Conservation (phyloP, 2,113 vertebrate genomes). For the Eulacestoma nigropectus region DNA sequence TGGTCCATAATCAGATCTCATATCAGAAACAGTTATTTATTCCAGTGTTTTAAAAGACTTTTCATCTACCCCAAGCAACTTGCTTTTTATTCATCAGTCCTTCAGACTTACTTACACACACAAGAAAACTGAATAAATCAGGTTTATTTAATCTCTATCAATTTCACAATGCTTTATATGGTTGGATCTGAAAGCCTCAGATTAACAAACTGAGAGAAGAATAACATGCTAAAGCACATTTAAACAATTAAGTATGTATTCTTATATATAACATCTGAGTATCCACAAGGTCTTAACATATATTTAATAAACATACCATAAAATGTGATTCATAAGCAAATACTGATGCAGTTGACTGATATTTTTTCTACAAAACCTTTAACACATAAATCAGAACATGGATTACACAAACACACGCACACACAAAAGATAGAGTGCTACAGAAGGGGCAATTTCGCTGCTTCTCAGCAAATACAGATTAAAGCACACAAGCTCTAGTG, state of each 20-base stretch:
- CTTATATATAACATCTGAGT: background rate
- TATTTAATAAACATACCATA: background rate
- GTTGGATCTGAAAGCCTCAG: background rate
- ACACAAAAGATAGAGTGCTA: background rate
- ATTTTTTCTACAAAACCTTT: background rate
- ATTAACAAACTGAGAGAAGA: background rate
- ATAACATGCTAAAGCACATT: background rate
- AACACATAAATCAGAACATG: slow-evolving; percentile 43
- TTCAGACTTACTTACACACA: background rate
- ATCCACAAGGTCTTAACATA: background rate
- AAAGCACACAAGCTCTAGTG: slow-evolving; percentile 34
- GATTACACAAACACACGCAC: slow-evolving; percentile 37
- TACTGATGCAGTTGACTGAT: background rate
- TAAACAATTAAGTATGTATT: background rate
- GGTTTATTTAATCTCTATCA: slow-evolving; percentile 16
- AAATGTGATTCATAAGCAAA: background rate
- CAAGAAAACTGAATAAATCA: slow-evolving; percentile 2
- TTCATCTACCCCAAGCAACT: background rate
- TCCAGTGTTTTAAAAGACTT: background rate
- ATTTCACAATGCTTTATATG: background rate
- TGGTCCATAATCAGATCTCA: background rate
- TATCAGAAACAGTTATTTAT: background rate
- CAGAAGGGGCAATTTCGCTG: slow-evolving; percentile 49
- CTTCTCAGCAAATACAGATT: slow-evolving; percentile 54
- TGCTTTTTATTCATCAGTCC: background rate